Base-by-base conservation (phyloP, 1,140 invertebrate species). In the Lethrus apterus region DNA sequence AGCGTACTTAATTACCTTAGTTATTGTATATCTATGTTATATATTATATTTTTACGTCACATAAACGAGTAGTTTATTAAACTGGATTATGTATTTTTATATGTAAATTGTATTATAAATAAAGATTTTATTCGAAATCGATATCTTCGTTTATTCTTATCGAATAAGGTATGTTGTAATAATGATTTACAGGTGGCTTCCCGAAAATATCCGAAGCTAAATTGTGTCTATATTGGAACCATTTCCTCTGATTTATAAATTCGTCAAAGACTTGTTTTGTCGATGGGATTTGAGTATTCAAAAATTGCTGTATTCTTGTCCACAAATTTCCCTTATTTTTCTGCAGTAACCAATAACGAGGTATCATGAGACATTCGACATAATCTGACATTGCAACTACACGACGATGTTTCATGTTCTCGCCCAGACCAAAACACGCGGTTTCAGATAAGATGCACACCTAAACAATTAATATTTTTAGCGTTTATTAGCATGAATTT, bases 261-360 rank as follows among this genome's bases (percentile, higher is more conserved):
- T 71, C 64, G 36, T 74, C 57, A 51, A 77, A 77, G 1, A 80
- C 57, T 54, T 72, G 55, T 47, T 75, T 65, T 9, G 71, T 72
- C 1, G 62, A 69, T 0, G 78, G 78, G 52, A 78, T 78, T 54
- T 76, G 75, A 9, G 67, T 72, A 33, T 76, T 70, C 20, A 82
- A 59, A 53, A 75, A 81, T 40, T 75, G 64, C 55, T 73, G 70
- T 15, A 81, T 75, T 18, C 74, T 66, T 19, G 70, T 69, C 79
- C 78, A 81, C 26, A 81, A 76, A 48, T 79, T 79, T 2, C 75
- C 76, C 2, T 70, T 72, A 56, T 79, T 80, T 13, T 76, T 70
- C 50, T 77, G 70, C 21, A 73, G 54, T 10, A 82, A 57, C 73
- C 77, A 80, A 56, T 79, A 76, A 35, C 70, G 71, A 0, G 79